These are phyloP conservation scores for Bombus ignitus DNA, from an alignment of 1,140 invertebrate genomes.

Conservation along the genomic window DNA sequence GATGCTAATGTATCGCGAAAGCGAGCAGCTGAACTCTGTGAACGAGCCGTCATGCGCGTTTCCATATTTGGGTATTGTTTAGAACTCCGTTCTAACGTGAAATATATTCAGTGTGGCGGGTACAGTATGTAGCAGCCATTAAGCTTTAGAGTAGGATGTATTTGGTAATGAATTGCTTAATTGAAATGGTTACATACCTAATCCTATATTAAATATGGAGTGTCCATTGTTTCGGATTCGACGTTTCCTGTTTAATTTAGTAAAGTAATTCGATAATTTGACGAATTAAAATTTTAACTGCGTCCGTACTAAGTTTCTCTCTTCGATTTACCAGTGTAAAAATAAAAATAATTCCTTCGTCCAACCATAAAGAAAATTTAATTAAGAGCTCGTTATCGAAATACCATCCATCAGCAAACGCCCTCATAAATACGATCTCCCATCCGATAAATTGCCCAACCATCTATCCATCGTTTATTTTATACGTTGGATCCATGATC, in stretches of 20 bases:
- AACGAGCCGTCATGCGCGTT: neutral
- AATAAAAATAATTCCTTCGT: neutral
- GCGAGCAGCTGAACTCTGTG: constrained; percentile 18
- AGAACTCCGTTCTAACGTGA: constrained; percentile 7
- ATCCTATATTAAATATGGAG: constrained; percentile 2
- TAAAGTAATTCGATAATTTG: neutral
- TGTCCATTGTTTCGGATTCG: neutral
- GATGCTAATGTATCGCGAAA: constrained; percentile 27
- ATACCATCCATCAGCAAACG: neutral
- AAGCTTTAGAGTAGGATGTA: neutral
- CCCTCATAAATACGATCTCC: neutral
- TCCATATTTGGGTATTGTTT: constrained; percentile 10
- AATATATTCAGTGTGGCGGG: neutral
- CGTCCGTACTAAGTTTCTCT: neutral
- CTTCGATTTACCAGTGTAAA: neutral
- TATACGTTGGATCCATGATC: neutral
- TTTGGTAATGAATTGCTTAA: constrained; percentile 3
- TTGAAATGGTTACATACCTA: neutral
- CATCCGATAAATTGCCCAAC: neutral
- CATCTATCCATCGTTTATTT: neutral
- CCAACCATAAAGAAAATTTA: neutral
- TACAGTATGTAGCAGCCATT: neutral
- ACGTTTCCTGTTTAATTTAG: neutral
- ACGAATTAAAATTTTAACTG: neutral
- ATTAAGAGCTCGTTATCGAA: neutral